Evolutionary conservation across 2,113 vertebrate species (phyloP).

Genomic region (Panthera uncia): DNA sequence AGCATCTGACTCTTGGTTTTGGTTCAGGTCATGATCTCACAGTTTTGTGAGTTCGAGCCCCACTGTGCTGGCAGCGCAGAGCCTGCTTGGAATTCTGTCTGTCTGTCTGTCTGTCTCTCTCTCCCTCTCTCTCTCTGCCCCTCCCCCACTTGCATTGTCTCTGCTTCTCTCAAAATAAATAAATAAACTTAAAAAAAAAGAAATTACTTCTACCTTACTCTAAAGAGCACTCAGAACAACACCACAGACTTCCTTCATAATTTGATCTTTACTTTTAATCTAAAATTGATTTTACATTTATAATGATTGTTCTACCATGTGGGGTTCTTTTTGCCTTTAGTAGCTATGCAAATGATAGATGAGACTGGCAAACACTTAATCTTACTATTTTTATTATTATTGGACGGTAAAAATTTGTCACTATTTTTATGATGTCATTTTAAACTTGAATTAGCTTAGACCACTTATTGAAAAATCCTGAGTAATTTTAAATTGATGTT

Average conservation of each 20-base stretch:
- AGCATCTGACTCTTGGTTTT: too few relatives aligned
- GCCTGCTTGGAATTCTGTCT: too few relatives aligned
- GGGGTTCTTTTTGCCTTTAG: background rate
- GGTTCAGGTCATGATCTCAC: too few relatives aligned
- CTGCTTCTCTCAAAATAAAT: too few relatives aligned
- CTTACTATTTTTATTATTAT: constrained; percentile 42
- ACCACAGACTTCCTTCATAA: constrained; percentile 36
- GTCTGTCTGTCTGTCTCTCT: too few relatives aligned
- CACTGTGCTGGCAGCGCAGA: too few relatives aligned
- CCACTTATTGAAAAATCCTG: constrained; percentile 55
- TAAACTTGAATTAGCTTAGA: constrained; percentile 59
- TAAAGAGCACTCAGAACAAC: background rate
- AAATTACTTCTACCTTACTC: constrained; percentile 31
- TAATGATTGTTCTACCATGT: constrained; percentile 17
- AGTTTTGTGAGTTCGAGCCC: too few relatives aligned
- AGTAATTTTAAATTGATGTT: constrained; percentile 66
- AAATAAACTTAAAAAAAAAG: background rate
- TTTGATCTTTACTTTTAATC: constrained; percentile 52
- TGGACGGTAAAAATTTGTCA: constrained; percentile 49
- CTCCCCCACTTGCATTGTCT: too few relatives aligned
- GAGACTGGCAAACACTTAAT: constrained; percentile 11
- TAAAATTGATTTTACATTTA: constrained; percentile 53
- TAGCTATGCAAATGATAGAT: constrained; percentile 25
- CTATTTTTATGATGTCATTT: constrained; percentile 65
- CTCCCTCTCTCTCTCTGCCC: too few relatives aligned